phyloP scores from a whole-genome alignment of 2,113 vertebrate species.

The Sigmodon hispidus region DNA sequence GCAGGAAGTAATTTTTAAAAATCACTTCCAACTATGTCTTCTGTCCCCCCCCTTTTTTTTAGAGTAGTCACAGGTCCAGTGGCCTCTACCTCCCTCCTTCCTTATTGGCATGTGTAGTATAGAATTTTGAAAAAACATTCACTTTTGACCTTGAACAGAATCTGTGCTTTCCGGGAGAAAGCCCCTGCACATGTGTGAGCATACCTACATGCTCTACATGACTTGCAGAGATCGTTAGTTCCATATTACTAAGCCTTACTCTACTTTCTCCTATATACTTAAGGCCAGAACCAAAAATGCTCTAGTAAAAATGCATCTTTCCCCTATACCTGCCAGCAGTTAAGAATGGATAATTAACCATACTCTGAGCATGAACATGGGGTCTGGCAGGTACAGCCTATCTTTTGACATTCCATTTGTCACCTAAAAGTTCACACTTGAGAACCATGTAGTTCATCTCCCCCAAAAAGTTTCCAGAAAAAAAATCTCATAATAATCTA shows the following conservation, averaged over 20 bases:
- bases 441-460: background rate
- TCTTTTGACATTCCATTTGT: background rate
- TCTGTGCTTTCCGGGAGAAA: background rate
- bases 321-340: background rate
- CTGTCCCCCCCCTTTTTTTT: background rate
- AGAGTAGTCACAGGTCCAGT: background rate
- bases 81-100: background rate
- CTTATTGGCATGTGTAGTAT: background rate
- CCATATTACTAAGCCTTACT: background rate
- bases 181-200: background rate
- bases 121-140: background rate
- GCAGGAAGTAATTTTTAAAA: background rate
- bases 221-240: background rate
- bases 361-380: background rate
- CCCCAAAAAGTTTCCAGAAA: background rate
- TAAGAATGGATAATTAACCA: background rate
- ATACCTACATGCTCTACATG: accelerated
- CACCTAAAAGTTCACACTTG: too few relatives aligned
- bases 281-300: background rate
- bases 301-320: background rate
- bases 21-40: background rate
- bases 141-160: background rate
- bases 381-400: background rate
- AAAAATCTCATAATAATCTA: background rate
- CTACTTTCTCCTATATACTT: background rate